Percentiles rank a stretch among this genome's conserved stretches.
Conservation (phyloP, 2,888 invertebrate species). For the Steinernema hermaphroditum region DNA sequence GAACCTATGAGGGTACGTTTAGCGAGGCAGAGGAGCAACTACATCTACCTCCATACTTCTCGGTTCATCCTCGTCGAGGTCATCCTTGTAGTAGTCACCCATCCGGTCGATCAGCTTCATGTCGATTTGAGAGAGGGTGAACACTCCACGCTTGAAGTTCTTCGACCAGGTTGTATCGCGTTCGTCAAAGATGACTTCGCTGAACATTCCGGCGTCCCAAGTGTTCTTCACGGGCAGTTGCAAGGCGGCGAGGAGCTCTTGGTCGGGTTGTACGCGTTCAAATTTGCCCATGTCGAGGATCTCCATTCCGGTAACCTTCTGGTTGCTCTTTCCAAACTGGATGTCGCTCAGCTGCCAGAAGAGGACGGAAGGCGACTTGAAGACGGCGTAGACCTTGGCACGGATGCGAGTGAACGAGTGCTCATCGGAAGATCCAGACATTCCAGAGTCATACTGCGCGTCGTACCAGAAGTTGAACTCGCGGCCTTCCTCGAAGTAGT, state of each 20-base stretch:
- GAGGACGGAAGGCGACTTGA: slow-evolving; percentile 30
- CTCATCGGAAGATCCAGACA: slow-evolving; percentile 30
- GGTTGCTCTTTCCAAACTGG: slow-evolving; percentile 34
- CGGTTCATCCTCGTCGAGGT: not conserved
- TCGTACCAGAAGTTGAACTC: slow-evolving; percentile 32
- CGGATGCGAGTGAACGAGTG: slow-evolving; percentile 34
- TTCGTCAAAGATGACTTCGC: slow-evolving; percentile 29
- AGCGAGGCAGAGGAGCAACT: not conserved
- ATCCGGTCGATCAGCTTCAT: not conserved
- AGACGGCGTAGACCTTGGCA: slow-evolving; percentile 35
- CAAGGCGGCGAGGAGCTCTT: not conserved
- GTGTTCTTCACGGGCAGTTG: slow-evolving; percentile 32
- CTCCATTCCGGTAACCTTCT: not conserved
- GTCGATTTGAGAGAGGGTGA: not conserved
- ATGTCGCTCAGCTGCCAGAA: slow-evolving; percentile 31
- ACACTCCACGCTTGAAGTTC: slow-evolving; percentile 32
- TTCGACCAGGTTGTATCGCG: slow-evolving; percentile 44
- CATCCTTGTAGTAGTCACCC: not conserved
- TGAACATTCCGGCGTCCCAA: slow-evolving; percentile 23
- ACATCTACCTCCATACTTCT: not conserved
- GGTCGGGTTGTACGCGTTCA: not conserved
- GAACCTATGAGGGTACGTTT: not conserved
- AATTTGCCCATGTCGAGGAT: slow-evolving; percentile 3
- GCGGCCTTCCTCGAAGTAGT: not conserved
- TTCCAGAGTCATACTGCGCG: slow-evolving; percentile 28